Evolutionary conservation across 2,888 invertebrate species (phyloP), one percentile per base, ranked within the genome.

Genomic region (Yponomeuta plumbellus): DNA sequence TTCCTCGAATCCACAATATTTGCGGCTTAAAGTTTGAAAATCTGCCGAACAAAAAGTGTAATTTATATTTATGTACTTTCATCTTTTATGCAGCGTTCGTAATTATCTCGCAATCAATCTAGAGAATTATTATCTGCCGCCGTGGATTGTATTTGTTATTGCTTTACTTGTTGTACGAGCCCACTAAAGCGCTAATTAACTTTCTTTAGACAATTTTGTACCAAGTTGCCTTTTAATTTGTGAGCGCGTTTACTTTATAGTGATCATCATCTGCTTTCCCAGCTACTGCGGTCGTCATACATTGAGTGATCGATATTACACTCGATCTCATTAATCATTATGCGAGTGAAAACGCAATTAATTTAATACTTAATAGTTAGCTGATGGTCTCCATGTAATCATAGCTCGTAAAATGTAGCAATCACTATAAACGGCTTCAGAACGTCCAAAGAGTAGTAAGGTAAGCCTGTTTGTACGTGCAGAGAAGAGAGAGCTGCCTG

Each of bases 71-170:
- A 52, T 17, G 17, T 17, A 52, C 44, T 52, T 52, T 52, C 44
- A 52, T 52, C 44, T 52, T 52, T 52, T 52, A 52, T 52, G 44
- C 44, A 52, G 44, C 44, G 44, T 52, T 52, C 44, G 44, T 52
- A 52, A 52, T 52, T 52, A 52, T 52, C 44, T 52, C 17, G 44
- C 44, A 52, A 52, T 52, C 44, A 52, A 52, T 52, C 44, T 52
- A 52, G 17, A 17, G 17, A 52, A 52, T 52, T 17, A 52, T 52
- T 52, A 13, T 52, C 17, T 17, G 44, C 44, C 17, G 13, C 17
- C 44, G 44, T 17, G 13, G 44, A 34, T 52, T 52, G 44, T 44
- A 52, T 52, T 52, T 52, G 44, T 52, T 52, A 52, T 52, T 52
- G 17, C 13, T 17, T 52, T 52, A 17, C 44, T 52, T 44, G 44